Evolutionary conservation across 1,140 invertebrate genomes (phyloP).

Genomic region (Rhagoletis zephyria): DNA sequence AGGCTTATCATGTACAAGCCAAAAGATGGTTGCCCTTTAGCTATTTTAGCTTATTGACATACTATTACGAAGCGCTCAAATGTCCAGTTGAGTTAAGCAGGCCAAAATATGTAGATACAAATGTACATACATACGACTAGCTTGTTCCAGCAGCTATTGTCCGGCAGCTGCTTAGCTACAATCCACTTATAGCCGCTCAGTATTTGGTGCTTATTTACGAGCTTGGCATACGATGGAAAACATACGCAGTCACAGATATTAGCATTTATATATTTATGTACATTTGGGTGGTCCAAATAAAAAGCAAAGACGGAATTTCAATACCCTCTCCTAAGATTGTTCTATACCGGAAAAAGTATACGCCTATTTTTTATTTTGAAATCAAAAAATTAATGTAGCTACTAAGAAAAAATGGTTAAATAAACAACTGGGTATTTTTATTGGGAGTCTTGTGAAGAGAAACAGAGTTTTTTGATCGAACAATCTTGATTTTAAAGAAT

Average conservation of each 20-base stretch:
- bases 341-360: too few species aligned
- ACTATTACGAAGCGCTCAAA: neutral
- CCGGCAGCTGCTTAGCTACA: neutral
- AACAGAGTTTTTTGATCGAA: too few species aligned
- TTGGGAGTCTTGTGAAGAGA: too few species aligned
- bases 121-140: neutral
- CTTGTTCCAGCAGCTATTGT: neutral
- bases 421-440: too few species aligned
- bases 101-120: neutral
- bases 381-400: too few species aligned
- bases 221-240: neutral
- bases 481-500: neutral
- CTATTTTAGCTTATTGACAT: neutral
- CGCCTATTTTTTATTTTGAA: too few species aligned
- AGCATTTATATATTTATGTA: neutral
- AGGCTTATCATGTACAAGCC: neutral
- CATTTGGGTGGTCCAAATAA: too few species aligned
- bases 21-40: neutral
- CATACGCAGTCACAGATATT: neutral
- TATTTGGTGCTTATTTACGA: conserved; percentile 25
- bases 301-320: too few species aligned
- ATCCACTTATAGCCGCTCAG: conserved; percentile 2
- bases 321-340: too few species aligned
- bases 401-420: too few species aligned
- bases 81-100: neutral